phyloP scores from a whole-genome alignment of 2,888 invertebrate species.

The Ochropleura leucogaster region DNA sequence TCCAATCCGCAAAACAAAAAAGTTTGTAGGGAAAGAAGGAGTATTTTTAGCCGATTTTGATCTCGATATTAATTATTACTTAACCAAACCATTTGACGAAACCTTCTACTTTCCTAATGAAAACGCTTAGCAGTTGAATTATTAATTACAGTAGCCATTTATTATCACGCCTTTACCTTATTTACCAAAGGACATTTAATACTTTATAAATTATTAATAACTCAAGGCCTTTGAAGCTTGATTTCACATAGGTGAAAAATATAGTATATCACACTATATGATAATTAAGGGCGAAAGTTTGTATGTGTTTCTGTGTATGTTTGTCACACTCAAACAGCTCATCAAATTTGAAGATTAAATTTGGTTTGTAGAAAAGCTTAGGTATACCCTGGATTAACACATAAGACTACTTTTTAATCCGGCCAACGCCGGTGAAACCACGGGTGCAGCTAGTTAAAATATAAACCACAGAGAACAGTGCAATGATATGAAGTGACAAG shows the following conservation, averaged over 20 bases:
- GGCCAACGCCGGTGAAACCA: too few relatives aligned
- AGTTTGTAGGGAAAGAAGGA: background rate
- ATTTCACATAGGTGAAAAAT: background rate
- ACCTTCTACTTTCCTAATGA: constrained; percentile 13
- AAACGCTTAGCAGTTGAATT: background rate
- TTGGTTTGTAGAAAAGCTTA: too few relatives aligned
- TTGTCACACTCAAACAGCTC: too few relatives aligned
- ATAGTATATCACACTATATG: background rate
- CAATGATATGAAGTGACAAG: constrained; percentile 56
- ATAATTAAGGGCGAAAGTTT: too few relatives aligned
- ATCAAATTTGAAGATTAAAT: too few relatives aligned
- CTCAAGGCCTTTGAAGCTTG: constrained; percentile 8
- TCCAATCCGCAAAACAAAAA: too few relatives aligned
- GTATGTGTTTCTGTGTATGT: too few relatives aligned
- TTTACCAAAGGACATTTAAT: constrained; percentile 16
- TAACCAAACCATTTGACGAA: background rate
- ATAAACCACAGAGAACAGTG: constrained; percentile 24
- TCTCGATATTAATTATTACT: background rate
- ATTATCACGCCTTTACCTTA: background rate
- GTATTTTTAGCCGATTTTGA: background rate
- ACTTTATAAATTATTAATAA: background rate
- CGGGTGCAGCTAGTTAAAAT: constrained; percentile 11
- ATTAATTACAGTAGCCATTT: constrained; percentile 3
- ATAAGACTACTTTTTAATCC: too few relatives aligned
- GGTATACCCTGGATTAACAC: too few relatives aligned